Base-by-base conservation (phyloP, 1,140 invertebrate genomes). In the Halesus radiatus region DNA sequence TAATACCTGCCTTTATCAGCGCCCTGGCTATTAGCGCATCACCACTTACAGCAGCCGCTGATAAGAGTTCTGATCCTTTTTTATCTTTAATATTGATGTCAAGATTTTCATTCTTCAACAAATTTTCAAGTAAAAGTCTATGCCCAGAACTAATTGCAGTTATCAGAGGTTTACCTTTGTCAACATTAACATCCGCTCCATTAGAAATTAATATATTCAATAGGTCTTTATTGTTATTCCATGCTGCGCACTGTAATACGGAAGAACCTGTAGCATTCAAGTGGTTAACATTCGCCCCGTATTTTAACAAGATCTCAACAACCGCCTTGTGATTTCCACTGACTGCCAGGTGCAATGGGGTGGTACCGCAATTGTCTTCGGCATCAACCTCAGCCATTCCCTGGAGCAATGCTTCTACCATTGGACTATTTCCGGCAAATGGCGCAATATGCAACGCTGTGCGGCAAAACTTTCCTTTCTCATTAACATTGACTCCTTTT, bases 371-470 rank as follows among this genome's bases (percentile, higher is more conserved):
- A 45, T 50, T 37, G 10, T 37, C 52, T 53, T 22, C 10, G 16
- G 37, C 16, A 22, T 72, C 32, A 53, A 72, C n/a, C 0, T 3
- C 45, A 53, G 45, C 18, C 50, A 26, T 26, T 50, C 8, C 23
- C 16, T 22, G n/a, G 20, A 72, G 18, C 23, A 72, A 52, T 26
- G 20, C 20, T 52, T 52, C 18, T 20, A 53, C 68, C 18, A 45
- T 45, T 50, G 16, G 6, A 18, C 4, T 13, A 7, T 52, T 18
- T n/a, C 68, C 68, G 4, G 23, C 13, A 18, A 72, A 22, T 8
- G n/a, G 53, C 8, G 68, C 68, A 18, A 53, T 20, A 45, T 72
- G 68, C 37, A 72, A 23, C 2, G 68, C 37, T 18, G 68, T 72
- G 3, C 62, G 7, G 37, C 8, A 22, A 13, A 53, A 22, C 10